Percentiles rank a stretch among this genome's conserved stretches.
Evolutionary conservation across 1,140 invertebrate species (phyloP).

Genomic region (Babylonia areolata): DNA sequence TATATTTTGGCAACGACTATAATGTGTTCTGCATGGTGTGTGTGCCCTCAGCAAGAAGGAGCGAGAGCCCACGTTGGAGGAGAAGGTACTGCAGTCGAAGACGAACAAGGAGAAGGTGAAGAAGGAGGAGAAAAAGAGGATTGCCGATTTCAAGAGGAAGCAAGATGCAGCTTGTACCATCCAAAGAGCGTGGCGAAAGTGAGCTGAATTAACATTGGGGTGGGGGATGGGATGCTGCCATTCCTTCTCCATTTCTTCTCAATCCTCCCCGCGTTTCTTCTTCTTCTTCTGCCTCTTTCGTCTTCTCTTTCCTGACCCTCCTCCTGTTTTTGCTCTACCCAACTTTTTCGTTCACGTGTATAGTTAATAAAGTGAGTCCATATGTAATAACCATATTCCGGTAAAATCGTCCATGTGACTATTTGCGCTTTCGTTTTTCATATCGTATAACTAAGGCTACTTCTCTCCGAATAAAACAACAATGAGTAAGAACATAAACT

Average conservation of each 20-base stretch:
- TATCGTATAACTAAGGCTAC: neutral
- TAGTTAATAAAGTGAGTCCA: too few relatives aligned
- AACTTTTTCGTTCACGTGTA: too few relatives aligned
- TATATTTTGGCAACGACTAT: too few relatives aligned
- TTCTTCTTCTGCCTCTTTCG: neutral
- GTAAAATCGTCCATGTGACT: too few relatives aligned
- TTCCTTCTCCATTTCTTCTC: neutral
- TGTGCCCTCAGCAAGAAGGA: slow-evolving; percentile 3
- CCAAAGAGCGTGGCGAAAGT: slow-evolving; percentile 34
- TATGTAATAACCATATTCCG: too few relatives aligned
- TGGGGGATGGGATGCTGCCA: neutral
- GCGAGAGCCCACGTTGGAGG: slow-evolving; percentile 8
- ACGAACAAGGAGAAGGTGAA: slow-evolving; percentile 11
- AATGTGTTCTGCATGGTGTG: too few relatives aligned
- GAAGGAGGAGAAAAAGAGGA: slow-evolving; percentile 7
- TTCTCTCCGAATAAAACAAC: too few relatives aligned
- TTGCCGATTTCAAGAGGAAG: slow-evolving; percentile 14
- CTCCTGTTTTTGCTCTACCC: neutral
- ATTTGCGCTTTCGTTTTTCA: neutral
- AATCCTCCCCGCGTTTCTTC: neutral
- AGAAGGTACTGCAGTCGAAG: slow-evolving; percentile 15
- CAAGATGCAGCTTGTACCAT: slow-evolving; percentile 20
- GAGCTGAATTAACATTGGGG: neutral
- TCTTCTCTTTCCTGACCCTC: neutral
- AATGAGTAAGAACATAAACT: too few relatives aligned